A percentile compares a stretch with the other conserved stretches of the same genome.
phyloP scores from a whole-genome alignment of 2,797 vertebrate species.

The Mycteria americana region DNA sequence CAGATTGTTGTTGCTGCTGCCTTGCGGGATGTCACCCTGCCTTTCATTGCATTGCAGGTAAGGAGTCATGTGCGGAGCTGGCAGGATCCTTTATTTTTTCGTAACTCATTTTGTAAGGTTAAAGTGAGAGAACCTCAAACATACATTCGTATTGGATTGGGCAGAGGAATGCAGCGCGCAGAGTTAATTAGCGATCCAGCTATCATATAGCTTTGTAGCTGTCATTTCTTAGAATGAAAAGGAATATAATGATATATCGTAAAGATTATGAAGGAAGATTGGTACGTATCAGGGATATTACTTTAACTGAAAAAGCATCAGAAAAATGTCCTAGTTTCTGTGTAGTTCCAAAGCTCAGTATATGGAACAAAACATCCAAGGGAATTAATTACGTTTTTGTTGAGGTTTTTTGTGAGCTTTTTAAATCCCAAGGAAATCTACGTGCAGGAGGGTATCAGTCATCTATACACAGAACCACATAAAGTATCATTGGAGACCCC shows the following conservation, averaged over 20 bases:
- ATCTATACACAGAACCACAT: slow-evolving; percentile 22
- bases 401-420: slow-evolving; percentile 1
- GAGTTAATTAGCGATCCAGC: slow-evolving; percentile 21
- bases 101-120: not conserved
- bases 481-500: slow-evolving; percentile 28
- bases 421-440: slow-evolving; percentile 30
- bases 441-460: slow-evolving; percentile 14
- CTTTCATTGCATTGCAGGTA: not conserved
- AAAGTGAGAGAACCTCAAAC: not conserved
- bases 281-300: slow-evolving; percentile 33
- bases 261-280: slow-evolving; percentile 47
- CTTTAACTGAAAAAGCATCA: slow-evolving; percentile 27
- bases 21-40: not conserved
- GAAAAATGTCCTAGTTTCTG: slow-evolving; percentile 50
- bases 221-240: slow-evolving; percentile 4
- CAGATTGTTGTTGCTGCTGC: not conserved
- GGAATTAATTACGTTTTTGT: slow-evolving; percentile 60
- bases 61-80: not conserved
- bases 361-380: slow-evolving; percentile 50
- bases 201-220: not conserved
- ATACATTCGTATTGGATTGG: not conserved
- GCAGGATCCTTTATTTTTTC: not conserved
- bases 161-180: not conserved
- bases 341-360: slow-evolving; percentile 31
- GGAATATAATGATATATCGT: slow-evolving; percentile 18